Percentiles rank a stretch among this genome's conserved stretches.
Evolutionary conservation across 35 echinoderm and acorn worm genomes (phyloP).

Genomic region (Stichopus chloronotus): DNA sequence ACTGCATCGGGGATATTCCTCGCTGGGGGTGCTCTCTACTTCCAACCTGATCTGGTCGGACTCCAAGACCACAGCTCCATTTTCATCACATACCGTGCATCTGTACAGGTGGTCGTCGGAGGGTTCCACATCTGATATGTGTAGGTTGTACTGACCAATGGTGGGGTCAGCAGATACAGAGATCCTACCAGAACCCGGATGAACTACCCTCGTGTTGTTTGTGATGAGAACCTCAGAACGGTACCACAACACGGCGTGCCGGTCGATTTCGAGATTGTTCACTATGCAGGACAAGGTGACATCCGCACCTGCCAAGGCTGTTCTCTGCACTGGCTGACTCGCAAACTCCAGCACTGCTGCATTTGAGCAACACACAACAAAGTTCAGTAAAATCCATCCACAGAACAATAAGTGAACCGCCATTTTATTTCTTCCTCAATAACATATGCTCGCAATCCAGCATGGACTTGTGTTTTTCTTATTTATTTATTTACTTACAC

Average conservation of each 20-base stretch:
- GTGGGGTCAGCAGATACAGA: background rate
- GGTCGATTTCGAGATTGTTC: background rate
- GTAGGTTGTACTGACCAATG: constrained; percentile 75
- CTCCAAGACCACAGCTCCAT: background rate
- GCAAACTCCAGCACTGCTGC: background rate
- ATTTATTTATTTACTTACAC: no score
- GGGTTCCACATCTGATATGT: constrained; percentile 60
- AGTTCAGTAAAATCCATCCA: background rate
- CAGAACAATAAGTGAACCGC: background rate
- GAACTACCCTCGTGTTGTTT: background rate
- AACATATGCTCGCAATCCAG: no score
- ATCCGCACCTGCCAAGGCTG: constrained; percentile 7
- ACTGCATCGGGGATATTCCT: constrained; percentile 60
- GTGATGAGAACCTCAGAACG: background rate
- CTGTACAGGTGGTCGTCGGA: constrained; percentile 69
- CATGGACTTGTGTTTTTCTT: no score
- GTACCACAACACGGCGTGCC: constrained; percentile 1
- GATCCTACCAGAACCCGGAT: constrained; percentile 4
- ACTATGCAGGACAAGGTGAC: constrained; percentile 33
- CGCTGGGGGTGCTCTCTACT: constrained; percentile 65
- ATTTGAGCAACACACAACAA: background rate
- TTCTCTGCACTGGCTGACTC: constrained; percentile 14
- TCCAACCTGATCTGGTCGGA: constrained; percentile 60
- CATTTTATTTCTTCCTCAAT: background rate
- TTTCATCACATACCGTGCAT: constrained; percentile 38